phyloP scores from a whole-genome alignment of 2,888 invertebrate genomes.

The Melinaea menophilus region DNA sequence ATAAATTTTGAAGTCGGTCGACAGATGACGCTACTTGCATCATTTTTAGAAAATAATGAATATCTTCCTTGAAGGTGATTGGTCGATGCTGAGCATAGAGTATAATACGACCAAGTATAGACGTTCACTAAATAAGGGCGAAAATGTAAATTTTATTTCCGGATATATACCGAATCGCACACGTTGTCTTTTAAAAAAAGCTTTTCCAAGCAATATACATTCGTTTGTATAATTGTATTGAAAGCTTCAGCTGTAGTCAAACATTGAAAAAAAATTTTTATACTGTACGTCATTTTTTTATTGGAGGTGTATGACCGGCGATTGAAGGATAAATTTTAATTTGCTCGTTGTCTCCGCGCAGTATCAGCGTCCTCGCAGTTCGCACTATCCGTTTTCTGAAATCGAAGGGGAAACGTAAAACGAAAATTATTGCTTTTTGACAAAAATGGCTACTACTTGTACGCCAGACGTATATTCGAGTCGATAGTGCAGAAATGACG shows the following conservation, averaged over 20 bases:
- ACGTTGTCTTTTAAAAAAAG: constrained; percentile 33
- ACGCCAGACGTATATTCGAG: constrained; percentile 55
- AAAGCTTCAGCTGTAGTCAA: constrained; percentile 32
- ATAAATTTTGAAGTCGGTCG: constrained; percentile 2
- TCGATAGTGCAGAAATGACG: constrained; percentile 63
- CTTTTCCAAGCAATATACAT: constrained; percentile 28
- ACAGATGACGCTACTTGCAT: constrained; percentile 31
- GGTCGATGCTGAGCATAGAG: constrained; percentile 42
- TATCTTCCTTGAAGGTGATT: constrained; percentile 45
- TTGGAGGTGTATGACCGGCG: constrained; percentile 33
- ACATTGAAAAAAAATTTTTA: constrained; percentile 25
- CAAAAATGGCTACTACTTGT: constrained; percentile 73
- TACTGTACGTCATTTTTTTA: constrained; percentile 27
- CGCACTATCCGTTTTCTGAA: constrained; percentile 61
- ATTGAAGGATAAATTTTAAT: constrained; percentile 37
- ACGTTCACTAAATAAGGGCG: constrained; percentile 51
- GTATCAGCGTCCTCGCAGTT: constrained; percentile 68
- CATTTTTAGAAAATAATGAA: constrained; percentile 22
- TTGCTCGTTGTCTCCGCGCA: constrained; percentile 46
- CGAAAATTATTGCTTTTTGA: constrained; percentile 59
- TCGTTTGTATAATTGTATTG: constrained; percentile 29
- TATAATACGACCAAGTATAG: constrained; percentile 56
- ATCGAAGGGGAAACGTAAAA: constrained; percentile 61
- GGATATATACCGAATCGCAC: constrained; percentile 42
- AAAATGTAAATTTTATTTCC: constrained; percentile 49